A percentile compares a stretch with the other conserved stretches of the same genome.
These are phyloP conservation scores for Aphodius granarius DNA, from an alignment of 2,888 invertebrate species.

Conservation along the genomic window DNA sequence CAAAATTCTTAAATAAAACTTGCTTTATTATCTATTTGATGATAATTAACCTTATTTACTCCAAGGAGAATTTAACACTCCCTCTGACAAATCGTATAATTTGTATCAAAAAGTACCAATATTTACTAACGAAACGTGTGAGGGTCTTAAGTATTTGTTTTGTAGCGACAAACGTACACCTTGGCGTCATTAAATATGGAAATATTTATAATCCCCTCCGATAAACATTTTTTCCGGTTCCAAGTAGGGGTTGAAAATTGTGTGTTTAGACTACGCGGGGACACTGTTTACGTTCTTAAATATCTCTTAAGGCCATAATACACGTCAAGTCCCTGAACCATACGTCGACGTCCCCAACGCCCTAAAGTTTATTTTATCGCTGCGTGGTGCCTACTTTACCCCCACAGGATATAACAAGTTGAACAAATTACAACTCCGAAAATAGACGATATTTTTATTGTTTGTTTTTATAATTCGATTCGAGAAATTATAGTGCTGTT, in stretches of 20 bases:
- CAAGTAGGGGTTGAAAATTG: constrained; percentile 29
- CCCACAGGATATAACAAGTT: neutral
- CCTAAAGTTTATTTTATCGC: neutral
- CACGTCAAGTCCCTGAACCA: neutral
- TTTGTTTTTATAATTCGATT: neutral
- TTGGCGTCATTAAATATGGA: constrained; percentile 31
- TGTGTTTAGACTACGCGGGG: constrained; percentile 29
- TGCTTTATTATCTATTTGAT: neutral
- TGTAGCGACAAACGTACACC: neutral
- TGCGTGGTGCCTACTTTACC: neutral
- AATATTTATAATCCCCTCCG: constrained; percentile 29
- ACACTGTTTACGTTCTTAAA: neutral
- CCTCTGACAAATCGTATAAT: neutral
- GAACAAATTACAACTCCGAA: neutral
- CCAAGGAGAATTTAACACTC: neutral
- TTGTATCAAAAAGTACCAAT: neutral
- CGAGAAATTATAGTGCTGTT: neutral
- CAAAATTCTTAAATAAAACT: neutral
- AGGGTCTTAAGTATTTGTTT: neutral
- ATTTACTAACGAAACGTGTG: neutral
- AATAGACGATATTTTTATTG: neutral
- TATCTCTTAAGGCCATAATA: neutral
- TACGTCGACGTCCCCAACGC: neutral
- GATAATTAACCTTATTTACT: neutral
- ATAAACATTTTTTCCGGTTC: constrained; percentile 29